Evolutionary conservation across 2,888 invertebrate genomes (phyloP).

Genomic region (Antheraea yamamai): DNA sequence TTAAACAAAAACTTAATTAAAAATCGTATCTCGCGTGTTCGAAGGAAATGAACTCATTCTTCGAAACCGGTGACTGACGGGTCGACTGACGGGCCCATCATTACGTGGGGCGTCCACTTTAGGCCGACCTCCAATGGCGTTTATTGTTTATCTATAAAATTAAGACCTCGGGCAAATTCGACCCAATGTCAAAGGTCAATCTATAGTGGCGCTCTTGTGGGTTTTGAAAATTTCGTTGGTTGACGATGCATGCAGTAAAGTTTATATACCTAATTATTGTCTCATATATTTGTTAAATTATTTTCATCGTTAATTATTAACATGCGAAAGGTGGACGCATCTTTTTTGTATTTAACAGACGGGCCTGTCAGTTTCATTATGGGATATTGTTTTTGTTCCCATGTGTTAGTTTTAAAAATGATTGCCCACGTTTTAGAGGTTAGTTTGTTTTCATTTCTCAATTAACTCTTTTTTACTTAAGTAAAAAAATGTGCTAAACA

Average conservation of each 20-base stretch:
- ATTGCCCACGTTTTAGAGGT: background rate
- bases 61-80: slow-evolving; percentile 76
- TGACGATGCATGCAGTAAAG: slow-evolving; percentile 66
- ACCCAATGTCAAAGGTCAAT: slow-evolving; percentile 57
- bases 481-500: background rate
- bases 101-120: slow-evolving; percentile 62
- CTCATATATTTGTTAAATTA: slow-evolving; percentile 52
- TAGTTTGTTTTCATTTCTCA: background rate
- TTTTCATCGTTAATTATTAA: slow-evolving; percentile 46
- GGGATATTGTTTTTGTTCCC: background rate
- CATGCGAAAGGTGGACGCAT: slow-evolving; percentile 23
- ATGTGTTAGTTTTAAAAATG: slow-evolving; percentile 14
- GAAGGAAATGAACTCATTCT: slow-evolving; percentile 82
- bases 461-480: background rate
- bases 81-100: slow-evolving; percentile 73
- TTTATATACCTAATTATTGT: slow-evolving; percentile 65
- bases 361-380: slow-evolving; percentile 35
- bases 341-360: slow-evolving; percentile 38
- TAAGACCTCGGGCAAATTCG: slow-evolving; percentile 50
- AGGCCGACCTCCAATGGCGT: slow-evolving; percentile 52
- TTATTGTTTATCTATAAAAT: slow-evolving; percentile 47
- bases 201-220: slow-evolving; percentile 55
- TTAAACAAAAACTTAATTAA: slow-evolving; percentile 82
- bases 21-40: slow-evolving; percentile 80
- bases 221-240: slow-evolving; percentile 69